Conservation (phyloP, 2,113 vertebrate genomes). For the Ornithorhynchus anatinus region DNA sequence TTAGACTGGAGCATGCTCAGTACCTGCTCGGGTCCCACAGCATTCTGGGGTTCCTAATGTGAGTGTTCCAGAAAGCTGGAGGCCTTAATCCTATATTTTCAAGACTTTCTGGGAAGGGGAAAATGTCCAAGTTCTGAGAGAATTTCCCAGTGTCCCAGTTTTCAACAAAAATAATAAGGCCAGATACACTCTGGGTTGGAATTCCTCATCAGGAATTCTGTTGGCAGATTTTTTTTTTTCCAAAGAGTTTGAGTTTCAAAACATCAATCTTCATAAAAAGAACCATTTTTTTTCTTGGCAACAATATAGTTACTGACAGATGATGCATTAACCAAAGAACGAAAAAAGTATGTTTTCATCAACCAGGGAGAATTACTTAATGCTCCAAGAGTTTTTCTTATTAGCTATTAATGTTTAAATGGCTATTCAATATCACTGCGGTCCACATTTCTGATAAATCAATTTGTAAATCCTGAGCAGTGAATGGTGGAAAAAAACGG, state of each 20-base stretch:
- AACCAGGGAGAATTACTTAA: constrained; percentile 13
- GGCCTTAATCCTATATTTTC: too few relatives aligned
- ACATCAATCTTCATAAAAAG: background rate
- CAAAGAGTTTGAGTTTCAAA: constrained; percentile 6
- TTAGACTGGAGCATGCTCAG: too few relatives aligned
- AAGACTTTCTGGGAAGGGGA: too few relatives aligned
- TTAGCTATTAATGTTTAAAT: background rate
- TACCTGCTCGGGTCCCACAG: too few relatives aligned
- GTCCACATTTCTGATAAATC: constrained; percentile 13
- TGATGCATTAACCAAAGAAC: constrained; percentile 23
- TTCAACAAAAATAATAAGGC: too few relatives aligned
- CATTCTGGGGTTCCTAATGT: too few relatives aligned
- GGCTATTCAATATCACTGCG: background rate
- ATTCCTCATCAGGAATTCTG: background rate
- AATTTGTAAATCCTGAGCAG: background rate
- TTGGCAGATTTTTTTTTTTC: background rate
- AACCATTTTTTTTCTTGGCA: too few relatives aligned
- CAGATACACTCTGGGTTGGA: too few relatives aligned
- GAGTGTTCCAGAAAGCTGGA: too few relatives aligned
- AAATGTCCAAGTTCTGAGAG: too few relatives aligned
- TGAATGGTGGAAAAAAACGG: background rate
- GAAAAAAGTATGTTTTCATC: constrained; percentile 28
- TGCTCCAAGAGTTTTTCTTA: background rate
- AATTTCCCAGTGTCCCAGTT: too few relatives aligned
- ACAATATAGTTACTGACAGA: constrained; percentile 23